A percentile compares a stretch with the other conserved stretches of the same genome.
phyloP scores from a whole-genome alignment of 2,888 invertebrate genomes.

The Gari tellinella region DNA sequence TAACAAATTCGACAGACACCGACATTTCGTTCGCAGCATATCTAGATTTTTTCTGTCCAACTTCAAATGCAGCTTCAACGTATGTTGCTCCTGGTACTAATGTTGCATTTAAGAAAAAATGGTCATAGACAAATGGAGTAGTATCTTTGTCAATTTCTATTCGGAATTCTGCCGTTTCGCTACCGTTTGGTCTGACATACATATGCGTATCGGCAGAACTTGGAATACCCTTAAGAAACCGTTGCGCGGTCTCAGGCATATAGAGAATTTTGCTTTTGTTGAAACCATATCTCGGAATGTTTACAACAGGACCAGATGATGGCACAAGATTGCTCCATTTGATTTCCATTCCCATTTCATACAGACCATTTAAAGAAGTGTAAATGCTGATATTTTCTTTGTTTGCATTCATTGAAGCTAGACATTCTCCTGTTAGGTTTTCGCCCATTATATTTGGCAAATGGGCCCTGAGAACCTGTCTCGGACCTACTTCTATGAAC shows the following conservation, averaged over 20 bases:
- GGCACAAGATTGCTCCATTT: constrained; percentile 36
- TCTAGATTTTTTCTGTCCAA: background rate
- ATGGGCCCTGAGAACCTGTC: constrained; percentile 57
- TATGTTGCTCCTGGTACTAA: constrained; percentile 16
- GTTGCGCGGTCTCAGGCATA: constrained; percentile 37
- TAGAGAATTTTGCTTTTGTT: constrained; percentile 46
- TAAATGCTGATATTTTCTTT: constrained; percentile 30
- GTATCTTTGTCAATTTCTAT: background rate
- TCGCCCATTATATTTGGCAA: constrained; percentile 20
- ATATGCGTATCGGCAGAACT: constrained; percentile 12
- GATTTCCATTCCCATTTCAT: constrained; percentile 27
- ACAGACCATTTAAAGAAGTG: constrained; percentile 18
- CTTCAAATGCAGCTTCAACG: constrained; percentile 12
- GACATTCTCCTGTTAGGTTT: constrained; percentile 8
- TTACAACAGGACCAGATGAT: constrained; percentile 16
- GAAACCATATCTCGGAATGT: constrained; percentile 65
- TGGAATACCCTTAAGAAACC: constrained; percentile 30
- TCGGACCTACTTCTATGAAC: constrained; percentile 75
- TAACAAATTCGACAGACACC: background rate
- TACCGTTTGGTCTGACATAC: constrained; percentile 11
- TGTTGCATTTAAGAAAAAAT: constrained; percentile 1
- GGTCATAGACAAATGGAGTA: constrained; percentile 20
- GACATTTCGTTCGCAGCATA: background rate
- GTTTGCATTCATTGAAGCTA: constrained; percentile 35
- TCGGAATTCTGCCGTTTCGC: background rate